Percentiles rank a stretch among this genome's conserved stretches.
phyloP scores from a whole-genome alignment of 2,113 vertebrate genomes.

The Puffinus mauretanicus region DNA sequence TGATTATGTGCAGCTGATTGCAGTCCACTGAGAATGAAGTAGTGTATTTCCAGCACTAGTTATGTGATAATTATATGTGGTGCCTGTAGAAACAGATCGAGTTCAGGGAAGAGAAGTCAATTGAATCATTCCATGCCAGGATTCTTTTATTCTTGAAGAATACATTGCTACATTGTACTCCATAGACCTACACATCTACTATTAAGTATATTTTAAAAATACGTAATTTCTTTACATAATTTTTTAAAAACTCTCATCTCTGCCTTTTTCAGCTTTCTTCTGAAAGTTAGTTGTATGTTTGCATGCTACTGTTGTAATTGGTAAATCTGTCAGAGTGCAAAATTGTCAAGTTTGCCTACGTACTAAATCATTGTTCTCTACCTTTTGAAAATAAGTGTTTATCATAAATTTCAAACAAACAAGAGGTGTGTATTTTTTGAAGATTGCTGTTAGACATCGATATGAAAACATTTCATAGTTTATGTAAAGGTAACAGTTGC shows the following conservation, averaged over 20 bases:
- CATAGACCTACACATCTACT: background rate
- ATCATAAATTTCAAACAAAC: background rate
- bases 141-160: background rate
- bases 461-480: background rate
- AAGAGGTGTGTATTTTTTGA: background rate
- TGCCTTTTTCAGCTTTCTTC: background rate
- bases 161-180: background rate
- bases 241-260: background rate
- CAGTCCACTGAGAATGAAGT: background rate
- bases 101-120: background rate
- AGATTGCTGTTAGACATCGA: background rate
- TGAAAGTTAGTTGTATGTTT: background rate
- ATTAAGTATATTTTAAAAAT: background rate
- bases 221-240: background rate
- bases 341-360: background rate
- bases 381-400: background rate
- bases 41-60: background rate
- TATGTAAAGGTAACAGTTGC: background rate
- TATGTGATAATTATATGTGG: background rate
- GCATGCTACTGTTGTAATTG: background rate
- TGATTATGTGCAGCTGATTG: background rate
- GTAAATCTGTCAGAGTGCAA: background rate
- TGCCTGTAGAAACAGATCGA: background rate
- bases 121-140: background rate
- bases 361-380: background rate